Percentiles rank a stretch among this genome's conserved stretches.
These are phyloP conservation scores for Caenorhabditis sp. DNA, from an alignment of 2,888 invertebrate genomes.

Conservation along the genomic window DNA sequence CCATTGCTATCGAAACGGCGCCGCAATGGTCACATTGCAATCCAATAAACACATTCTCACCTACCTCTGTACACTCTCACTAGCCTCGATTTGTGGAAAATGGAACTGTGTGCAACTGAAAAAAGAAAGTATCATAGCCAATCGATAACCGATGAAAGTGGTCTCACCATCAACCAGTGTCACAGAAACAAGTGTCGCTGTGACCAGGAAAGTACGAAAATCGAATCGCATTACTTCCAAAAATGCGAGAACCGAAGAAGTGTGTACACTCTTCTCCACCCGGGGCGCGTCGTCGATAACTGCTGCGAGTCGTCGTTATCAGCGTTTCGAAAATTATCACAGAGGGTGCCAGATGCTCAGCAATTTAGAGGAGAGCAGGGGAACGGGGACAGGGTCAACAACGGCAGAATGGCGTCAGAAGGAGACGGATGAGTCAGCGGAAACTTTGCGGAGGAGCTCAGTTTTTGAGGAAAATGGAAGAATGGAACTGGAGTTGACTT, in stretches of 20 bases:
- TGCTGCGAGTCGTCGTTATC: conserved; percentile 5
- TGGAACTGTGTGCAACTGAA: conserved; percentile 8
- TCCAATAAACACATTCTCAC: too few species aligned
- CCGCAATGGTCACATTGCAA: too few species aligned
- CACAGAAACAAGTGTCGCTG: not conserved
- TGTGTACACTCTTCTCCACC: conserved; percentile 8
- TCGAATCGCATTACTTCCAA: conserved; percentile 14
- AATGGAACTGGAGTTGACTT: too few species aligned
- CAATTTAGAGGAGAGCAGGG: not conserved
- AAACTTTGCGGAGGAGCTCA: not conserved
- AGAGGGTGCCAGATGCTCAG: conserved; percentile 7
- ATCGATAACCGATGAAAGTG: not conserved
- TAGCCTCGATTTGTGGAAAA: conserved; percentile 16
- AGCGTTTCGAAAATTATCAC: not conserved
- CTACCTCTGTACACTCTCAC: conserved; percentile 12
- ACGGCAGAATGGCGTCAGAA: conserved; percentile 16
- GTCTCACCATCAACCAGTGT: not conserved
- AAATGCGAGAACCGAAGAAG: conserved; percentile 5
- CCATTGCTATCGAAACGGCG: not conserved
- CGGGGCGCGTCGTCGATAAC: conserved; percentile 20
- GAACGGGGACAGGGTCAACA: conserved; percentile 25
- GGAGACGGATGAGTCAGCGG: conserved; percentile 21
- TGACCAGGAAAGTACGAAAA: conserved; percentile 26
- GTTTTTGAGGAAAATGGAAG: not conserved
- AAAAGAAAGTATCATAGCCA: not conserved